Evolutionary conservation across 1,140 invertebrate species (phyloP).

Genomic region (Popillia japonica): DNA sequence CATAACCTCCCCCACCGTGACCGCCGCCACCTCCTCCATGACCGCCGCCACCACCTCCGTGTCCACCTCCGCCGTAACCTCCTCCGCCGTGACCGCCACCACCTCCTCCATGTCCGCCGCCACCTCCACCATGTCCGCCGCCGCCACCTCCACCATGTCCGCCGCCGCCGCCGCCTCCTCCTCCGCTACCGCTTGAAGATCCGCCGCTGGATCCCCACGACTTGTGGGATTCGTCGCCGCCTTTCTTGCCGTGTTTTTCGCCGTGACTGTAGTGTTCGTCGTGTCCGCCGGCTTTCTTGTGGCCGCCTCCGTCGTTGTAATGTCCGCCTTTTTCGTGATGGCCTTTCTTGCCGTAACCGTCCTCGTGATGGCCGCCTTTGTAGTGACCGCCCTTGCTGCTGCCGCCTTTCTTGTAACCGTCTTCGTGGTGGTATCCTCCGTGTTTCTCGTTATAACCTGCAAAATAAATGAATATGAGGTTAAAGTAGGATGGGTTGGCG

Average conservation of each 20-base stretch:
- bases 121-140: no score
- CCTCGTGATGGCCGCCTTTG: conserved; percentile 69
- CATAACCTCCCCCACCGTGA: background rate
- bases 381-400: conserved; percentile 71
- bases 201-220: conserved; percentile 62
- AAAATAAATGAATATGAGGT: no score
- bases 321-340: conserved; percentile 69
- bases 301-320: conserved; percentile 70
- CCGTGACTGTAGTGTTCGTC: conserved; percentile 73
- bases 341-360: conserved; percentile 69
- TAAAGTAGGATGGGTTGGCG: no score
- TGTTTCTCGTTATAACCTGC: conserved; percentile 65
- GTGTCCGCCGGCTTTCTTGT: conserved; percentile 73
- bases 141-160: no score
- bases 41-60: conserved; percentile 14
- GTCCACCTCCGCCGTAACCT: no score
- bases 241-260: conserved; percentile 72
- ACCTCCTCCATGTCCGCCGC: conserved; percentile 40
- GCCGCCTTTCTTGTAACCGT: conserved; percentile 68
- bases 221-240: conserved; percentile 71
- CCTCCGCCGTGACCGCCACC: conserved; percentile 42
- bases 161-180: conserved; percentile 12
- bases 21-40: conserved; percentile 45
- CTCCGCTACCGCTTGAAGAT: conserved; percentile 1
- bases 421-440: conserved; percentile 67